phyloP scores from a whole-genome alignment of 2,888 invertebrate species.

The Mesorhabditis spiculigera region DNA sequence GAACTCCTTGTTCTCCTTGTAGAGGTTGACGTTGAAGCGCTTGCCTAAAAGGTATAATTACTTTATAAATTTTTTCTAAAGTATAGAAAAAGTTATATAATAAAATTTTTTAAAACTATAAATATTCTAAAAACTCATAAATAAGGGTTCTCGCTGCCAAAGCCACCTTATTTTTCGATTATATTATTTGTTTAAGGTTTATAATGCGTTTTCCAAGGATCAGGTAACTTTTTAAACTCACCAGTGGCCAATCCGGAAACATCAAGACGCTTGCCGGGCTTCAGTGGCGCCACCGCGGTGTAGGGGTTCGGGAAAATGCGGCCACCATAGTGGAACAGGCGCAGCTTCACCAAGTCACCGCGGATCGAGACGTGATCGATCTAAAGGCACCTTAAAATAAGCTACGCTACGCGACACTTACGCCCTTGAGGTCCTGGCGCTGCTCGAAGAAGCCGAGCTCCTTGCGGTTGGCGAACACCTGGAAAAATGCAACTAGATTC shows the following conservation, averaged over 20 bases:
- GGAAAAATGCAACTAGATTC: too few relatives aligned
- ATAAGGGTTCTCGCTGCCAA: neutral
- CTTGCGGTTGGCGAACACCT: constrained; percentile 54
- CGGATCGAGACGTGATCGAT: constrained; percentile 55
- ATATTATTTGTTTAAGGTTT: neutral
- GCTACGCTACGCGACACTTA: constrained; percentile 20
- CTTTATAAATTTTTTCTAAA: too few relatives aligned
- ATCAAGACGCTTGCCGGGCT: constrained; percentile 54
- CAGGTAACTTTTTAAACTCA: neutral
- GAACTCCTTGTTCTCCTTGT: constrained; percentile 50
- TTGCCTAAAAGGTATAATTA: constrained; percentile 35
- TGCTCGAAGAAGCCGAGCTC: constrained; percentile 56
- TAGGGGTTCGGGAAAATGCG: constrained; percentile 52
- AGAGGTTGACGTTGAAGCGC: constrained; percentile 53
- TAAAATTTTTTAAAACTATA: neutral
- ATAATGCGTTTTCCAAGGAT: too few relatives aligned
- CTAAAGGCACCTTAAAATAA: constrained; percentile 18
- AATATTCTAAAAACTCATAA: neutral
- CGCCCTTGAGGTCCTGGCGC: constrained; percentile 48
- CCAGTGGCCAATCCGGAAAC: constrained; percentile 52
- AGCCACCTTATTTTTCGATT: constrained; percentile 9
- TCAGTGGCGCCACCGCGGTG: constrained; percentile 52
- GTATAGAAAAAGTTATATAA: neutral
- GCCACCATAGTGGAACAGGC: constrained; percentile 57
- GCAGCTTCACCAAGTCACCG: constrained; percentile 48